Evolutionary conservation across 2,888 invertebrate species (phyloP).

Genomic region (Trichopria drosophilae): DNA sequence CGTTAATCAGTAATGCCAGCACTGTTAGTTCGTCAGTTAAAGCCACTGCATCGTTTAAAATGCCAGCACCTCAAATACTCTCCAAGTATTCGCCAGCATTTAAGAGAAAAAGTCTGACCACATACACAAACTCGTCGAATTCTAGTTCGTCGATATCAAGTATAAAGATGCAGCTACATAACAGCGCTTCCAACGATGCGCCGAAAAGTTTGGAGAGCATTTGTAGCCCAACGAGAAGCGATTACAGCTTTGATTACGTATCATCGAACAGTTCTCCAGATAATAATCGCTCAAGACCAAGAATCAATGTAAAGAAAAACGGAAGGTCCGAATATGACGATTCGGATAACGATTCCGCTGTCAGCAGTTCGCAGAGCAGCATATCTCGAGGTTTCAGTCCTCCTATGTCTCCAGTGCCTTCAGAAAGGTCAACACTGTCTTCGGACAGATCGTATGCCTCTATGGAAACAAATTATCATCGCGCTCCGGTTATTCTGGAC

Average conservation of each 20-base stretch:
- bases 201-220: slow-evolving; percentile 65
- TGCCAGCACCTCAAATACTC: slow-evolving; percentile 61
- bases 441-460: slow-evolving; percentile 63
- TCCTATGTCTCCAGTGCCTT: slow-evolving; percentile 70
- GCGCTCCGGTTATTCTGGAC: slow-evolving; percentile 58
- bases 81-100: slow-evolving; percentile 84
- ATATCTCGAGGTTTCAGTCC: slow-evolving; percentile 77
- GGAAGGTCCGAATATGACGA: slow-evolving; percentile 63
- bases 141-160: too few relatives aligned
- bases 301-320: slow-evolving; percentile 43
- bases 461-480: slow-evolving; percentile 57
- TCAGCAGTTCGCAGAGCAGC: slow-evolving; percentile 80
- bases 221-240: slow-evolving; percentile 64
- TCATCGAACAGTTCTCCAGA: slow-evolving; percentile 53
- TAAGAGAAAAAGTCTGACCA: slow-evolving; percentile 73
- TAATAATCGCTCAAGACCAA: slow-evolving; percentile 42
- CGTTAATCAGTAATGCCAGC: slow-evolving; percentile 50
- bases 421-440: slow-evolving; percentile 59
- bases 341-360: slow-evolving; percentile 86
- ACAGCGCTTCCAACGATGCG: slow-evolving; percentile 50
- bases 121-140: too few relatives aligned
- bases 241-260: slow-evolving; percentile 63
- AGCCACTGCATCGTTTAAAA: slow-evolving; percentile 50
- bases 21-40: slow-evolving; percentile 46
- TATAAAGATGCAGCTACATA: slow-evolving; percentile 28